These are phyloP conservation scores for Machaerirhynchus nigripectus DNA, from an alignment of 2,113 vertebrate genomes.

Conservation along the genomic window DNA sequence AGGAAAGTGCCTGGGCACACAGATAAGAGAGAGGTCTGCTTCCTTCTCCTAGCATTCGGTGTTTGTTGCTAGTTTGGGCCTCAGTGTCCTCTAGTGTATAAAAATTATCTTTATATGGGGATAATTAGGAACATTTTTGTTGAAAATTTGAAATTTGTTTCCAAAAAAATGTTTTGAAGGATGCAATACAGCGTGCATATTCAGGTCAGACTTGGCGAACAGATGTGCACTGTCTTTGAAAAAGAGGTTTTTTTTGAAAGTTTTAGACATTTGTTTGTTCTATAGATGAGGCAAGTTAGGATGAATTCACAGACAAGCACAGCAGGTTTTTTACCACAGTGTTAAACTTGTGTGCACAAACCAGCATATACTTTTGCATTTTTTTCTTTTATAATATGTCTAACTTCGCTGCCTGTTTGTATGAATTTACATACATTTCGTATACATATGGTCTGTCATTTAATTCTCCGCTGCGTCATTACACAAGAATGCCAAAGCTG, in stretches of 20 bases:
- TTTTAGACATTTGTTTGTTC: background rate
- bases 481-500: conserved; percentile 68
- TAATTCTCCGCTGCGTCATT: conserved; percentile 54
- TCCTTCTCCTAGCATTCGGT: background rate
- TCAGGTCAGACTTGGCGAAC: conserved; percentile 20
- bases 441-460: conserved; percentile 67
- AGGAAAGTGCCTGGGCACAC: background rate
- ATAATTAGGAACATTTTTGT: conserved; percentile 2
- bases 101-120: background rate
- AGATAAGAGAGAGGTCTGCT: background rate
- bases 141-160: conserved; percentile 13
- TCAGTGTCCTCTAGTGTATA: background rate
- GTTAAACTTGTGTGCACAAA: background rate
- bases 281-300: background rate
- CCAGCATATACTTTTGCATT: background rate
- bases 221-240: background rate
- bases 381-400: background rate
- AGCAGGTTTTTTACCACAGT: background rate
- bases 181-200: background rate
- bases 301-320: background rate
- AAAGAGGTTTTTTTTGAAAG: background rate
- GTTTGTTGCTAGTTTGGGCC: background rate
- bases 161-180: background rate
- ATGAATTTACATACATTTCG: conserved; percentile 57
- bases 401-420: conserved; percentile 20